Percentiles rank a stretch among this genome's conserved stretches.
These are phyloP conservation scores for Apis cerana DNA, from an alignment of 1,140 invertebrate genomes.

Conservation along the genomic window DNA sequence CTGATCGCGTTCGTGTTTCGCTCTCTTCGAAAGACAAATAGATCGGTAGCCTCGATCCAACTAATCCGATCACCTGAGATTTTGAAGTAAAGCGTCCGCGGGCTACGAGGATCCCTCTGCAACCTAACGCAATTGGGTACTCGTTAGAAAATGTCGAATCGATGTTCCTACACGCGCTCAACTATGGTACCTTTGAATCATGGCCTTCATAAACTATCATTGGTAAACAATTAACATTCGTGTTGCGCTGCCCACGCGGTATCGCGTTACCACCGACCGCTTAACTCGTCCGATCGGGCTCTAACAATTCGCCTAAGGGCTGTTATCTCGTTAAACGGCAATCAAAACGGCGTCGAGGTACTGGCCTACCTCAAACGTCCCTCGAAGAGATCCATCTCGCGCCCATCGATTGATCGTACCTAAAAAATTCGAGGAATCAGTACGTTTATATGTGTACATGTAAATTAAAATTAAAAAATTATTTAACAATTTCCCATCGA, in stretches of 20 bases:
- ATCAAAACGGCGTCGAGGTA: slow-evolving; percentile 77
- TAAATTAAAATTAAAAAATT: too few relatives aligned
- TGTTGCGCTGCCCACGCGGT: slow-evolving; percentile 69
- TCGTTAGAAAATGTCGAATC: slow-evolving; percentile 74
- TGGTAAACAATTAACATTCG: slow-evolving; percentile 77
- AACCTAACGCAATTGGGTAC: slow-evolving; percentile 17
- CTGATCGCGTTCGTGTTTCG: slow-evolving; percentile 7
- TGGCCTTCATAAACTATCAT: slow-evolving; percentile 77
- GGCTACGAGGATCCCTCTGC: slow-evolving; percentile 3
- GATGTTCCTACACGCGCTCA: slow-evolving; percentile 63
- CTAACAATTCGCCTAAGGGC: slow-evolving; percentile 76
- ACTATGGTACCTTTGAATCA: slow-evolving; percentile 55
- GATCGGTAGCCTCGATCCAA: slow-evolving; percentile 25
- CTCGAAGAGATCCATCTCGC: neutral
- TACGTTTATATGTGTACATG: too few relatives aligned
- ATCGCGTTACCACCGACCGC: slow-evolving; percentile 45
- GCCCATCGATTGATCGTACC: neutral
- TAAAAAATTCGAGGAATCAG: too few relatives aligned
- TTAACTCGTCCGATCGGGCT: slow-evolving; percentile 51
- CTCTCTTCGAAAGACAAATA: neutral
- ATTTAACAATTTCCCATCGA: too few relatives aligned
- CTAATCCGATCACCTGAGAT: slow-evolving; percentile 33
- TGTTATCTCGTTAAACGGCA: slow-evolving; percentile 80
- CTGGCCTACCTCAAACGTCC: slow-evolving; percentile 36
- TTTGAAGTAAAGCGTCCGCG: slow-evolving; percentile 42